These are phyloP conservation scores for Oreochromis aureus DNA, from an alignment of 2,113 vertebrate genomes.

Conservation along the genomic window DNA sequence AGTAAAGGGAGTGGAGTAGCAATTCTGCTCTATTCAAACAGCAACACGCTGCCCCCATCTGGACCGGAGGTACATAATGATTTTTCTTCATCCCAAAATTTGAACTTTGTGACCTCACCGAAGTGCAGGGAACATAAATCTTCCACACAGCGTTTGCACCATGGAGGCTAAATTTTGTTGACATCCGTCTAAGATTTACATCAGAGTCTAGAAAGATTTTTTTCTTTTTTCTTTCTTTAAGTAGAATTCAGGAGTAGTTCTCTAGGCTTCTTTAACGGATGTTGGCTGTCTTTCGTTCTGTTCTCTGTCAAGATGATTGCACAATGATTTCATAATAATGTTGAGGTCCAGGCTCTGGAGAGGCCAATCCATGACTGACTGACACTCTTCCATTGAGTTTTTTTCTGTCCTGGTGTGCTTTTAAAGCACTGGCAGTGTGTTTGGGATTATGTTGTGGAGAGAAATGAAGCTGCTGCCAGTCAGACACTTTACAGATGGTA, in stretches of 20 bases:
- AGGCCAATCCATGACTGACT: background rate
- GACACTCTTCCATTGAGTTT: background rate
- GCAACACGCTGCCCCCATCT: slow-evolving; percentile 47
- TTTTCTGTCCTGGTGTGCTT: background rate
- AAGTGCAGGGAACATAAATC: background rate
- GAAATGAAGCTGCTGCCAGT: background rate
- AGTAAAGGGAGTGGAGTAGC: background rate
- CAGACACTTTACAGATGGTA: background rate
- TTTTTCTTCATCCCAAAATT: background rate
- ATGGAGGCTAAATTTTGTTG: background rate
- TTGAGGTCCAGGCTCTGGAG: background rate
- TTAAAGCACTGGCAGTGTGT: background rate
- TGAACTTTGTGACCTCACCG: background rate
- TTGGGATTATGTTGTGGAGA: background rate
- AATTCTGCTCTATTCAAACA: background rate
- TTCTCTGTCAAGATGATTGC: background rate
- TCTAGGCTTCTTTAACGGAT: accelerated
- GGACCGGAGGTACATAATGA: slow-evolving; percentile 30
- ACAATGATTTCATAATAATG: background rate
- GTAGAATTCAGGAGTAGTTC: background rate
- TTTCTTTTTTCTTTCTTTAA: background rate
- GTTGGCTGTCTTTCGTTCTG: background rate
- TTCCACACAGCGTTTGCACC: background rate
- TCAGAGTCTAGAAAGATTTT: background rate
- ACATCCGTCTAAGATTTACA: background rate